Conservation (phyloP, 2,888 invertebrate species). For the Eupithecia inturbata region DNA sequence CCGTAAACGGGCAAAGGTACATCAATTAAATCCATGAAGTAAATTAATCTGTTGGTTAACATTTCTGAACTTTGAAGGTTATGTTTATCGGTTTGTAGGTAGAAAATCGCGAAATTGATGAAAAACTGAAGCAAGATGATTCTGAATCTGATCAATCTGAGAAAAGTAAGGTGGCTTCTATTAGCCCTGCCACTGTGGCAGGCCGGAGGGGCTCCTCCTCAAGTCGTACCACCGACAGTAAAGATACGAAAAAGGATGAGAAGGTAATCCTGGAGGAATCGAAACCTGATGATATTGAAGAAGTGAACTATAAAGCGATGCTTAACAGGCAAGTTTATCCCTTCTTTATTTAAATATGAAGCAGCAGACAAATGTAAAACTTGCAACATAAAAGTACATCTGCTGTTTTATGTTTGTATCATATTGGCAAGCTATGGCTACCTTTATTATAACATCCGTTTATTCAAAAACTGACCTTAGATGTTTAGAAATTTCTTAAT, state of each 20-base stretch:
- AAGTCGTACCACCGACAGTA: conserved; percentile 72
- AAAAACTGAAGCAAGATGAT: conserved; percentile 87
- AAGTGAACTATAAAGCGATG: conserved; percentile 81
- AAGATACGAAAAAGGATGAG: conserved; percentile 78
- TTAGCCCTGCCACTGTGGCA: conserved; percentile 83
- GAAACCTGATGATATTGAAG: conserved; percentile 85
- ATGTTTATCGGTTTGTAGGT: conserved; percentile 83
- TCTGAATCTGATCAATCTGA: conserved; percentile 86
- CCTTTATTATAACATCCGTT: too few species aligned
- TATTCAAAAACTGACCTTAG: background rate
- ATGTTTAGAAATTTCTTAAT: background rate
- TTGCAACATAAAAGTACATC: background rate
- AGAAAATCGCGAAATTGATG: conserved; percentile 86
- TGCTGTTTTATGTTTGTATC: too few species aligned
- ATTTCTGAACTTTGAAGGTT: conserved; percentile 70
- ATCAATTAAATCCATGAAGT: background rate
- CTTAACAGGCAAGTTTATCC: conserved; percentile 79
- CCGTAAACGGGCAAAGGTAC: conserved; percentile 83
- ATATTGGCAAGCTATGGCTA: too few species aligned
- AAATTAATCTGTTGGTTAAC: background rate
- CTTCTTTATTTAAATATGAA: conserved; percentile 60
- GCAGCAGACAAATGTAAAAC: background rate
- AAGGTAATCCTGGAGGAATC: conserved; percentile 37
- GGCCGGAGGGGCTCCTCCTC: conserved; percentile 81
- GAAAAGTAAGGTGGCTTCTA: conserved; percentile 83